These are phyloP conservation scores for Hoplias malabaricus DNA, from an alignment of 2,113 vertebrate genomes.

Conservation along the genomic window DNA sequence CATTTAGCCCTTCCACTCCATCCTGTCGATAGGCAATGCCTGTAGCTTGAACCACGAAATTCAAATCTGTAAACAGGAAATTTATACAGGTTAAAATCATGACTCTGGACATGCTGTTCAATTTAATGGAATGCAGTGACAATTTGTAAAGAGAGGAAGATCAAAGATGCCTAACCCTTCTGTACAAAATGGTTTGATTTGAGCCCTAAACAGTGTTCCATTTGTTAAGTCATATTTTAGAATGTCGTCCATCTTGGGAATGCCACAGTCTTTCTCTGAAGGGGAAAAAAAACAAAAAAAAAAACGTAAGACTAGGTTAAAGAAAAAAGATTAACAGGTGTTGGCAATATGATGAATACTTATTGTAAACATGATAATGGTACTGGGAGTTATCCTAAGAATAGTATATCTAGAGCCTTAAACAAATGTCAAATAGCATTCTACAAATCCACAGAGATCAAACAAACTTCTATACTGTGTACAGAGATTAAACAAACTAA, in stretches of 20 bases:
- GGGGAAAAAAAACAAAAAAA: neutral
- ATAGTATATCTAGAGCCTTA: no score
- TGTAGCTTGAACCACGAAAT: conserved; percentile 47
- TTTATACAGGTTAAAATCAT: neutral
- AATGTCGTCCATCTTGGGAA: rapidly evolving
- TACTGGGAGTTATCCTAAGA: no score
- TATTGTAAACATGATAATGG: no score
- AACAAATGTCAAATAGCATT: no score
- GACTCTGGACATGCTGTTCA: neutral
- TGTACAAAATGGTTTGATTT: conserved; percentile 40
- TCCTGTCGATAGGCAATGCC: conserved; percentile 43
- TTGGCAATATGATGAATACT: neutral
- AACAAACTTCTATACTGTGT: no score
- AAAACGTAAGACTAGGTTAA: no score
- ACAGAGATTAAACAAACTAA: no score
- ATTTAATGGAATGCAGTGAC: neutral
- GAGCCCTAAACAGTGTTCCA: conserved; percentile 59
- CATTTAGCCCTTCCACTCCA: conserved; percentile 56
- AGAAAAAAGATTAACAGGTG: neutral
- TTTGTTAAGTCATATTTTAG: neutral
- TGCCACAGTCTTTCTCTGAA: conserved; percentile 67
- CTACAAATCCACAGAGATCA: no score
- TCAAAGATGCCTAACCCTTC: conserved; percentile 61
- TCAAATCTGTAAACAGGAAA: conserved; percentile 17
- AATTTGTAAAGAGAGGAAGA: neutral